These are phyloP conservation scores for Stegana nigrithorax DNA, from an alignment of 2,888 invertebrate species.

Conservation along the genomic window DNA sequence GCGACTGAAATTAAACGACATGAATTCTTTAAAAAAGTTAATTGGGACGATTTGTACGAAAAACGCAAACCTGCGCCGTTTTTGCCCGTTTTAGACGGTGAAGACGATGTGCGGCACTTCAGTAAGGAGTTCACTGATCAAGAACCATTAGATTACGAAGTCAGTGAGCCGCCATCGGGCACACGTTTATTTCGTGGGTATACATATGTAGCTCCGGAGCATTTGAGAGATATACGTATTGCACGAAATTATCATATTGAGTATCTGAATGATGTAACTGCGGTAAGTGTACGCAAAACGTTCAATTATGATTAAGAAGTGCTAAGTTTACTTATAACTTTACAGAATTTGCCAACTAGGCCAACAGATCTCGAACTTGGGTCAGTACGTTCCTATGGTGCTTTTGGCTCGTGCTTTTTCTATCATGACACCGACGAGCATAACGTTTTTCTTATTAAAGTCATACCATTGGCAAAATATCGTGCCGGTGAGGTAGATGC, in stretches of 20 bases:
- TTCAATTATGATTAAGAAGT: too few species aligned
- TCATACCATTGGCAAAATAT: conserved; percentile 55
- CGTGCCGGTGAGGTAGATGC: conserved; percentile 77
- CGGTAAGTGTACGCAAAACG: conserved; percentile 39
- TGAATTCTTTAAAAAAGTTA: conserved; percentile 83
- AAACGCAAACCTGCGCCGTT: conserved; percentile 89
- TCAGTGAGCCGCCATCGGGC: conserved; percentile 84
- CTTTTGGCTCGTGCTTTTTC: conserved; percentile 59
- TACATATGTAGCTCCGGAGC: conserved; percentile 89
- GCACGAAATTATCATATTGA: conserved; percentile 48
- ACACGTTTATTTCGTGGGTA: conserved; percentile 92
- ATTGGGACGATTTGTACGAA: conserved; percentile 85
- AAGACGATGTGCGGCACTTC: conserved; percentile 95
- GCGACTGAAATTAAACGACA: conserved; percentile 92
- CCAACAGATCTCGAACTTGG: conserved; percentile 54
- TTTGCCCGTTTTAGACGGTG: conserved; percentile 85
- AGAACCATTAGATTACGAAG: conserved; percentile 91
- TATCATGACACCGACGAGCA: conserved; percentile 47
- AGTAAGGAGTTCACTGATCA: conserved; percentile 96
- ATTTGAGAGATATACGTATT: conserved; percentile 48
- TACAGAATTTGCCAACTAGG: conserved; percentile 50
- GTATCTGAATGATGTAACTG: conserved; percentile 53
- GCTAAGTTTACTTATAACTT: not conserved
- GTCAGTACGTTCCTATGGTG: conserved; percentile 43
- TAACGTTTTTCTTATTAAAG: conserved; percentile 53